Percentiles rank a stretch among this genome's conserved stretches.
Evolutionary conservation across 2,888 invertebrate genomes (phyloP).

Genomic region (Xestia xanthographa): DNA sequence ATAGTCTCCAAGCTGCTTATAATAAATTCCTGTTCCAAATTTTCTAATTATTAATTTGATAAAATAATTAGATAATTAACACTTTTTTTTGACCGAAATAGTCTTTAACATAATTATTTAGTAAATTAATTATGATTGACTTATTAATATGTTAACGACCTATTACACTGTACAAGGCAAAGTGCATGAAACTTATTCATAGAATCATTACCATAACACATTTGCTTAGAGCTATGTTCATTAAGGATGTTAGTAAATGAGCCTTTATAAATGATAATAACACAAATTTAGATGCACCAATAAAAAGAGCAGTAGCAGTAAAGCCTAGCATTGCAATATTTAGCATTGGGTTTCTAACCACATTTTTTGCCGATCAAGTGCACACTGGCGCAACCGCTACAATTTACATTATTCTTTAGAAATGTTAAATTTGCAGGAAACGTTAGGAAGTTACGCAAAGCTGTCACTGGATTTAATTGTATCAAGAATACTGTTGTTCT

Average conservation of each 20-base stretch:
- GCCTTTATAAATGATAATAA: constrained; percentile 35
- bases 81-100: not conserved
- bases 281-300: constrained; percentile 37
- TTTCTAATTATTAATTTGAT: constrained; percentile 1
- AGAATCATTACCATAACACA: constrained; percentile 30
- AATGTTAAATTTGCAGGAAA: constrained; percentile 58
- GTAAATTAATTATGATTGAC: constrained; percentile 5
- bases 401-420: constrained; percentile 55
- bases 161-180: constrained; percentile 6
- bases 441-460: constrained; percentile 56
- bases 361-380: constrained; percentile 59
- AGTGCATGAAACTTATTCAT: constrained; percentile 13
- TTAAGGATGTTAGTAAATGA: constrained; percentile 24
- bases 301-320: constrained; percentile 27
- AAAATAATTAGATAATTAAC: constrained; percentile 1
- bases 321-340: constrained; percentile 56
- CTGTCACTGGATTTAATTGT: constrained; percentile 35
- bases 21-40: not conserved
- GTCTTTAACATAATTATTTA: not conserved
- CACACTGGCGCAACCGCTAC: constrained; percentile 48
- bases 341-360: constrained; percentile 71
- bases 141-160: constrained; percentile 22
- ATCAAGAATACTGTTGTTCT: constrained; percentile 10
- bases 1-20: not conserved
- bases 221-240: constrained; percentile 33